Conservation (phyloP, 2,888 invertebrate species). For the Lumbricus terrestris region DNA sequence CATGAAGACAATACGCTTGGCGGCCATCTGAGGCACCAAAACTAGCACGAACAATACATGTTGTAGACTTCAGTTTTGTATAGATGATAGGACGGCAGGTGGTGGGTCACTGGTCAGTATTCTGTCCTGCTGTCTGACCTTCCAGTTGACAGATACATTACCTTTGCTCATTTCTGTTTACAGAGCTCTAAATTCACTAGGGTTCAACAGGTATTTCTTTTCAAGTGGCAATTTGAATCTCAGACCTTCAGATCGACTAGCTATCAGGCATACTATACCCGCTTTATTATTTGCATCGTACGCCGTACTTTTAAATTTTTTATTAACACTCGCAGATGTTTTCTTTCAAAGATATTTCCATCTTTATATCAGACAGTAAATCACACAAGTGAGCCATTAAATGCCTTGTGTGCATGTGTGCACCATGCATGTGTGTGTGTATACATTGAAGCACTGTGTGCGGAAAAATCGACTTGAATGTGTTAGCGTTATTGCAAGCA, state of each 20-base stretch:
- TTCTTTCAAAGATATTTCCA: background rate
- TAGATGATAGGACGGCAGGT: too few relatives aligned
- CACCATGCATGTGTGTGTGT: conserved; percentile 20
- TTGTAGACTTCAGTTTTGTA: too few relatives aligned
- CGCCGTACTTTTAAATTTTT: background rate
- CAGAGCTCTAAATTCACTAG: background rate
- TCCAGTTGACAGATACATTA: too few relatives aligned
- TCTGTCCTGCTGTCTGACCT: background rate
- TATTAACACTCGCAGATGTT: background rate
- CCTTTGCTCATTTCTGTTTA: background rate
- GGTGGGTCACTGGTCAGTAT: too few relatives aligned
- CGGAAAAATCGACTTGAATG: background rate
- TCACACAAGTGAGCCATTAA: background rate
- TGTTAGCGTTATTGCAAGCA: background rate
- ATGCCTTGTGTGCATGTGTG: conserved; percentile 15
- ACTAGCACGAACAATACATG: background rate
- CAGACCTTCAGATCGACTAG: too few relatives aligned
- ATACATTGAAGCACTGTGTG: background rate
- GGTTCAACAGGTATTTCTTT: background rate
- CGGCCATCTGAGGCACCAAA: too few relatives aligned
- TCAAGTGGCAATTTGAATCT: background rate
- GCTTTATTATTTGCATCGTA: background rate
- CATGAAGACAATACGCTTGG: too few relatives aligned
- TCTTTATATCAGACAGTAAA: background rate
- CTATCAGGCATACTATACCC: background rate